Conservation (phyloP, 2,113 vertebrate species). For the Prunella himalayana region DNA sequence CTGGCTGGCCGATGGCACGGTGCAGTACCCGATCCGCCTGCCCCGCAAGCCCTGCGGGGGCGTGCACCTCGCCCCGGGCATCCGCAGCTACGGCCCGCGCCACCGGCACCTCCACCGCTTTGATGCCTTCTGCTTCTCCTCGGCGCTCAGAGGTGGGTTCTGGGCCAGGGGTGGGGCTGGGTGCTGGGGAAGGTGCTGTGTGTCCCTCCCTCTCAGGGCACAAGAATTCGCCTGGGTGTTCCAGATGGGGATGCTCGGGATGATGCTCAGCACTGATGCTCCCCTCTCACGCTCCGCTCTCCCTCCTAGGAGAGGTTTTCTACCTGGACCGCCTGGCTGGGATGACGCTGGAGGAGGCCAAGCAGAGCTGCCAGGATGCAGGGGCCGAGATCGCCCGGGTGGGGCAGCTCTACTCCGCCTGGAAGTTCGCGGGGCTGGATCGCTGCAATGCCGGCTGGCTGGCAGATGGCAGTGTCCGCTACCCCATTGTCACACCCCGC, state of each 20-base stretch:
- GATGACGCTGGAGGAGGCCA: conserved; percentile 82
- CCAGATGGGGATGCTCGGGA: rapidly evolving
- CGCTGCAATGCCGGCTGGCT: conserved; percentile 89
- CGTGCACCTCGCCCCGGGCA: conserved; percentile 73
- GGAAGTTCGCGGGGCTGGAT: conserved; percentile 84
- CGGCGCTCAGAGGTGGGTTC: conserved; percentile 78
- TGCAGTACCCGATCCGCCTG: conserved; percentile 83
- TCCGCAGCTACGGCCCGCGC: conserved; percentile 85
- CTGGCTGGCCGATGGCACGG: conserved; percentile 85
- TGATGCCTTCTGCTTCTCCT: conserved; percentile 90
- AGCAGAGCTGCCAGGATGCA: conserved; percentile 74
- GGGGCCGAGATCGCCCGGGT: conserved; percentile 81
- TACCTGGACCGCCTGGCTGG: conserved; percentile 70
- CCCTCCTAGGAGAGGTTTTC: conserved; percentile 80
- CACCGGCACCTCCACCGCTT: conserved; percentile 78
- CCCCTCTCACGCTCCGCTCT: background rate
- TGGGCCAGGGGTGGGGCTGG: background rate
- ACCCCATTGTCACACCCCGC: conserved; percentile 80
- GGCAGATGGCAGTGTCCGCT: conserved; percentile 87
- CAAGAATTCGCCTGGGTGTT: background rate
- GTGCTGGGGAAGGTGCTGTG: background rate
- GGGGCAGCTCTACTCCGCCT: conserved; percentile 88
- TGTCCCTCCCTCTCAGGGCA: too few relatives aligned
- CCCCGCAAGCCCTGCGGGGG: conserved; percentile 81
- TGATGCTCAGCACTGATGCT: background rate